Evolutionary conservation across 2,888 invertebrate genomes (phyloP), one percentile per base, ranked within the genome.

Genomic region (Synanthedon myopaeformis): DNA sequence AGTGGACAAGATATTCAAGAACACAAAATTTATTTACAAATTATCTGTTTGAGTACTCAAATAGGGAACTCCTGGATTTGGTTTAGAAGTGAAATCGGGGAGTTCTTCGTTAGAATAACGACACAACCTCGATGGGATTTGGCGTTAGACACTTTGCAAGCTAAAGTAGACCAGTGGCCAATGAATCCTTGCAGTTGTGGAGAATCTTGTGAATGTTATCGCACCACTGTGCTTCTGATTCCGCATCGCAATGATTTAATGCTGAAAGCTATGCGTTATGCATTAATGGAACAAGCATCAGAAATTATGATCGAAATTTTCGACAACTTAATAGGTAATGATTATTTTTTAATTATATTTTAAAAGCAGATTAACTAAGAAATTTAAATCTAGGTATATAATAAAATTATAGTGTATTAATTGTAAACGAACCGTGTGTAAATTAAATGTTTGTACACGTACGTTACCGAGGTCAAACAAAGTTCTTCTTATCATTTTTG

Each of bases 201-300:
- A 1, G 83, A 83, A 57, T 59, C 73, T 8, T 85, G 85, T 58
- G 83, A 83, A 59, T 87, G 86, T 60, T 83, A 82, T 57, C 70
- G 83, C 56, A 82, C 79, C 6, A 73, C 78, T 11, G 63, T 76
- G 11, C 57, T 87, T 4, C 69, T 66, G 63, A 71, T 87, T 56
- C 85, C 85, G 3, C 81, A 85, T 64, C 70, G 74, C n/a, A 86
- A 84, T 56, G 82, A 85, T 1, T 63, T 82, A 12, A 82, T 82
- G 82, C 51, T 82, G 1, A 82, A 76, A 62, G 70, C 83, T 17
- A 59, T 87, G 53, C 74, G 85, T n/a, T 69, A 69, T 51, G 78
- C 84, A 13, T 64, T 87, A 55, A 57, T 71, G n/a, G 83, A 85
- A 61, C 63, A 81, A 58, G 78, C 81, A 0, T 82, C 86, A 11